Conservation (phyloP, 2,888 invertebrate species). For the Orthosia gracilis region DNA sequence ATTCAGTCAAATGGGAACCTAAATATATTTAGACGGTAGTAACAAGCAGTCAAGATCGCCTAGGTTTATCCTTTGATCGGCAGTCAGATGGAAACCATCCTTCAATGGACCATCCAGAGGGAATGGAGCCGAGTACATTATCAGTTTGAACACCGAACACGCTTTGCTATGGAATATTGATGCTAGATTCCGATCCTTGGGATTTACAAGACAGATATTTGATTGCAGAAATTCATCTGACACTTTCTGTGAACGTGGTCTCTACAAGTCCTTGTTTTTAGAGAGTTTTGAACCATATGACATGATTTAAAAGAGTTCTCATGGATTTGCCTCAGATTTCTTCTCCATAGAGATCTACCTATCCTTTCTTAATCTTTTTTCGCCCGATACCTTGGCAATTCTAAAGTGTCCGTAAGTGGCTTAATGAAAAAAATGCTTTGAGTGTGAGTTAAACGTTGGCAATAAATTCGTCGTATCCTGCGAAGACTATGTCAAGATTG, state of each 20-base stretch:
- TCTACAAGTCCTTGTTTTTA: neutral
- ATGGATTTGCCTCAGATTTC: too few species aligned
- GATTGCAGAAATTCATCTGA: neutral
- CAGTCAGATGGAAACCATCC: slow-evolving; percentile 64
- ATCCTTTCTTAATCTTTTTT: too few species aligned
- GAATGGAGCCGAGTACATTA: slow-evolving; percentile 49
- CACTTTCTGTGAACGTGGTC: neutral
- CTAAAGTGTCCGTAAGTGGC: too few species aligned
- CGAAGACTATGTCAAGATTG: too few species aligned
- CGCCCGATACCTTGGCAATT: too few species aligned
- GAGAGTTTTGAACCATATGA: too few species aligned
- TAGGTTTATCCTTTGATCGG: slow-evolving; percentile 59
- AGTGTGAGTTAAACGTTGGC: too few species aligned
- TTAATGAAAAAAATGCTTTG: neutral
- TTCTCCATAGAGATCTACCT: too few species aligned
- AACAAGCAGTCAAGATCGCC: slow-evolving; percentile 31
- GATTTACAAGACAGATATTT: slow-evolving; percentile 20
- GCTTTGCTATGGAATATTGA: slow-evolving; percentile 23
- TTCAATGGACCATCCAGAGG: slow-evolving; percentile 60
- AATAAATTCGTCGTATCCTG: too few species aligned
- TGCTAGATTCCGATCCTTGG: neutral
- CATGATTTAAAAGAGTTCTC: too few species aligned
- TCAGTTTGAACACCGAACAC: slow-evolving; percentile 36
- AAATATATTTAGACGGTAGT: slow-evolving; percentile 51
- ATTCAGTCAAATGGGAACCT: slow-evolving; percentile 47